These are phyloP conservation scores for Bettongia penicillata DNA, from an alignment of 2,113 vertebrate genomes.

Conservation along the genomic window DNA sequence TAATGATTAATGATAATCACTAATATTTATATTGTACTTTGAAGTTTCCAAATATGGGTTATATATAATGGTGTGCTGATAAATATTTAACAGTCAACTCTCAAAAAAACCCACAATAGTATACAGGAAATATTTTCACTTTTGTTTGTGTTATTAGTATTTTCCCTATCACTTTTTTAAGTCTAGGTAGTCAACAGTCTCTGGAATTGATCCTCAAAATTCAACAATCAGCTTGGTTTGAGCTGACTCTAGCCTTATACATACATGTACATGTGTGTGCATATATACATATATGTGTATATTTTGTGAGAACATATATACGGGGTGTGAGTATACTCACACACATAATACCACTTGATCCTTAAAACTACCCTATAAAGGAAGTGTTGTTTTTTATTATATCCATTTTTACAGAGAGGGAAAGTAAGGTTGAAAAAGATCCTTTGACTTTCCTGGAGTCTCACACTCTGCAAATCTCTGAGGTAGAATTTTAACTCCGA, in stretches of 20 bases:
- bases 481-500: neutral
- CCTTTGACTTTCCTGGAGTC: neutral
- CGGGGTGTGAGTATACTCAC: neutral
- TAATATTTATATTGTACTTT: slow-evolving; percentile 31
- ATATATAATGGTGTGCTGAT: neutral
- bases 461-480: neutral
- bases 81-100: too few species aligned
- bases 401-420: neutral
- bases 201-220: too few species aligned
- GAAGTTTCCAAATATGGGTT: neutral
- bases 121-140: too few species aligned
- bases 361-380: neutral
- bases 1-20: slow-evolving; percentile 28
- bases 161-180: too few species aligned
- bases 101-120: too few species aligned
- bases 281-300: too few species aligned
- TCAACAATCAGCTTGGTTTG: too few species aligned
- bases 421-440: neutral
- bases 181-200: too few species aligned
- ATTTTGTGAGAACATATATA: neutral
- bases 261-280: too few species aligned
- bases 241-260: too few species aligned
- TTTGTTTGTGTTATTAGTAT: too few species aligned
- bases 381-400: neutral
- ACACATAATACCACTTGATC: neutral